phyloP scores from a whole-genome alignment of 2,888 invertebrate species.

The Papilio gigon region DNA sequence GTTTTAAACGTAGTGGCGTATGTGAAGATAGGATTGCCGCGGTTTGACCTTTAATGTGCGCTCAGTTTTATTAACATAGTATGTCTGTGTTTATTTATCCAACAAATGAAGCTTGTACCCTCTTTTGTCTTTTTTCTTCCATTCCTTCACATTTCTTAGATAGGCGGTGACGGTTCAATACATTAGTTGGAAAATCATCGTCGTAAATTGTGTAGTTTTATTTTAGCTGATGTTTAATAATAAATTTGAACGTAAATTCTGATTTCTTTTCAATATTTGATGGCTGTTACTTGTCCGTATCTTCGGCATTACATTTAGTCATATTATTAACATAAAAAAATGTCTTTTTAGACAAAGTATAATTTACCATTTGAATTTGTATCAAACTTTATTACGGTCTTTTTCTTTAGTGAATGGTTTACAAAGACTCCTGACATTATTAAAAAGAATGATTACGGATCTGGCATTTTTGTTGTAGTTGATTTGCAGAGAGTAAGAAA shows the following conservation, averaged over 20 bases:
- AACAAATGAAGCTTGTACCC: conserved; percentile 23
- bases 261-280: not conserved
- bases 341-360: no score
- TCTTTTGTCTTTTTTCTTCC: conserved; percentile 21
- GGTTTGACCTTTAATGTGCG: conserved; percentile 27
- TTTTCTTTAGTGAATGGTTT: no score
- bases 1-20: no score
- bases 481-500: no score
- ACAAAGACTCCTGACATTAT: no score
- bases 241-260: not conserved
- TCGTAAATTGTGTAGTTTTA: not conserved
- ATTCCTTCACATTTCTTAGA: not conserved
- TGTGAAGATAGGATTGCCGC: not conserved
- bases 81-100: conserved; percentile 23
- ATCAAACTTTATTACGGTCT: no score
- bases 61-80: conserved; percentile 29
- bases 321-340: not conserved
- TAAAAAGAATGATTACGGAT: no score
- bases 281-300: no score
- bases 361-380: no score
- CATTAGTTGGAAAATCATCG: not conserved
- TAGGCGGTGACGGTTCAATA: not conserved
- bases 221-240: not conserved
- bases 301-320: not conserved
- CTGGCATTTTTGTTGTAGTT: no score